Base-by-base conservation (phyloP, 92 coral and sea anemone genomes). In the Porites cylindrica region DNA sequence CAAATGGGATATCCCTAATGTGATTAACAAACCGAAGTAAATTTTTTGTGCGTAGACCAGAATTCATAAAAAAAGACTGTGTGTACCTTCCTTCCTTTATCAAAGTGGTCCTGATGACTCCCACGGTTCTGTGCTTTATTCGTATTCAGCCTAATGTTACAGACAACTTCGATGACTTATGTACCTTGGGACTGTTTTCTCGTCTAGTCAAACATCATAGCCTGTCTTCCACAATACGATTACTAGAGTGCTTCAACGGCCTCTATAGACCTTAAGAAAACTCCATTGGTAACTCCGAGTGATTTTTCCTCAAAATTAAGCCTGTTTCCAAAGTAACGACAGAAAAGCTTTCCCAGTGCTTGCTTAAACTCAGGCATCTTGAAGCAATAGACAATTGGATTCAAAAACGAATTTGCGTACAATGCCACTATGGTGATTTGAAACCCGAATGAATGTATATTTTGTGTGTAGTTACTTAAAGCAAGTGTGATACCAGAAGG, bases 301-400 rank as follows among this genome's bases (percentile, higher is more conserved):
- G 51, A n/a, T 14, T 19, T 26, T 26, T 60, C 51, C 7, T 60
- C 18, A 60, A 77, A 77, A 29, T 14, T 24, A 9, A 17, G 13
- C 14, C 17, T 38, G 21, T 60, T 3, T 12, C 65, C 13, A 10
- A 56, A 77, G 62, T 56, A 77, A 38, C 53, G 19, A 38, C 82
- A 62, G 13, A 77, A 70, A 8, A 77, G 21, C 83, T 47, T 65
- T 10, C 10, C 66, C 29, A 80, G 47, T 20, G 84, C 21, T 11
- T 19, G 20, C 47, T 66, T 80, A 51, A 65, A 80, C 62, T 66
- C 84, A 20, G 75, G 84, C 84, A 80, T 80, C 65, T 67, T 80
- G 72, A 80, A 80, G 59, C 75, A 51, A 16, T 80, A 80, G 14
- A 76, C 9, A 76, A 76, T 47, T 23, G 81, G 81, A 26, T 76